Conservation (phyloP, 2,888 invertebrate genomes). For the Heteromurus nitidus region DNA sequence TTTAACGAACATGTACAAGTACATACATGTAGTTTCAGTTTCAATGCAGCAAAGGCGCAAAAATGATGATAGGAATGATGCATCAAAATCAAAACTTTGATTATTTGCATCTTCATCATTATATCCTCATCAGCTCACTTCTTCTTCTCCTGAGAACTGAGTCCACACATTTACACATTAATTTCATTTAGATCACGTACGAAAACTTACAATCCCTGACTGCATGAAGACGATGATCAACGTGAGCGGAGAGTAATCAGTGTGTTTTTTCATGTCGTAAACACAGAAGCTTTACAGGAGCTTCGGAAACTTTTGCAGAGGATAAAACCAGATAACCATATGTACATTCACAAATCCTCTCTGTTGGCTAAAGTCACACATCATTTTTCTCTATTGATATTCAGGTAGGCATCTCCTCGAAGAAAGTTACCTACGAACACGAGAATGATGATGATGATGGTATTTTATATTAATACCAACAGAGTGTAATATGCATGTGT, state of each 20-base stretch:
- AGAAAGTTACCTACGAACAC: conserved; percentile 2
- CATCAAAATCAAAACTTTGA: conserved; percentile 39
- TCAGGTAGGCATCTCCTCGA: background rate
- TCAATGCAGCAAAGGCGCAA: too few relatives aligned
- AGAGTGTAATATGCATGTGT: background rate
- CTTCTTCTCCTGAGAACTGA: background rate
- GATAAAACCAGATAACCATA: too few relatives aligned
- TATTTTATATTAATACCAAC: background rate
- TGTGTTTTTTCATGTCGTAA: background rate
- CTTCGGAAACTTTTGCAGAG: background rate
- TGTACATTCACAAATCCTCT: too few relatives aligned
- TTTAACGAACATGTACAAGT: too few relatives aligned
- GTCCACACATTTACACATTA: conserved; percentile 21
- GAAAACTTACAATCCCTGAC: conserved; percentile 22
- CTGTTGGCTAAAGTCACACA: background rate
- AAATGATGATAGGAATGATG: conserved; percentile 36
- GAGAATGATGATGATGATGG: background rate
- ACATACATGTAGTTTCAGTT: too few relatives aligned
- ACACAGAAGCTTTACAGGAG: conserved; percentile 26
- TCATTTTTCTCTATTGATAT: conserved; percentile 2
- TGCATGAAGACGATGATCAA: too few relatives aligned
- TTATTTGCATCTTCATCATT: conserved; percentile 36
- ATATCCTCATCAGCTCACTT: conserved; percentile 8
- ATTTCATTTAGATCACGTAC: conserved; percentile 47
- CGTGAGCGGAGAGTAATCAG: too few relatives aligned